Evolutionary conservation across 2,888 invertebrate genomes (phyloP), one percentile per base, ranked within the genome.

Genomic region (Hanleya hanleyi): DNA sequence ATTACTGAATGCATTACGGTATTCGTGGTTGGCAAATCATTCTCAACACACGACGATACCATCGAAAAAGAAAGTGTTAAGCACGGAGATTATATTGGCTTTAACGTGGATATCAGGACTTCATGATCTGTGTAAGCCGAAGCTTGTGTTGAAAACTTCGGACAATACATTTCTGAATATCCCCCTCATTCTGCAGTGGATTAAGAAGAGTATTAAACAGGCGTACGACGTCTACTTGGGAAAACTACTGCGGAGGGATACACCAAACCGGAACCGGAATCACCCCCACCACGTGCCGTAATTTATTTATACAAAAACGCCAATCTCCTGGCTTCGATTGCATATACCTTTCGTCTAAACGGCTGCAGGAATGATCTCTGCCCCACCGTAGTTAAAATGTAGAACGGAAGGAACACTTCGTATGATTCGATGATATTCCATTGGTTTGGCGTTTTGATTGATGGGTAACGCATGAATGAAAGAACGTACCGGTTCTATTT

Each of bases 141-240:
- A 69, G 66, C 80, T 77, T 71, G 61, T 80, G 0, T 47, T 80
- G 18, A 80, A 80, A 41, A 70, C 74, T 1, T n/a, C 67, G 50
- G 66, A 66, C 4, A 76, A 78, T 49, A 73, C 77, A 36, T 81
- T 75, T 65, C 68, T 74, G 57, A 81, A 81, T 67, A 75, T 81
- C 71, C 66, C 62, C 9, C 33, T 80, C n/a, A 74, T 81, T 38
- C 57, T 70, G 1, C 69, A 66, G 12, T 81, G 80, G 81, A 64
- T 81, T 1, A 64, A 71, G 22, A 36, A 29, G 22, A 70, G 70
- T 9, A 29, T 57, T 57, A 3, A 29, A 15, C 57, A 29, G 74
- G 47, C 41, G 18, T 15, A 38, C n/a, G 57, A 71, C 29, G 29
- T 80, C 7, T 81, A 79, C 65, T 50, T 73, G 0, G 82, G 82